Evolutionary conservation across 2,888 invertebrate species (phyloP).

Genomic region (Agriopis aurantiaria): DNA sequence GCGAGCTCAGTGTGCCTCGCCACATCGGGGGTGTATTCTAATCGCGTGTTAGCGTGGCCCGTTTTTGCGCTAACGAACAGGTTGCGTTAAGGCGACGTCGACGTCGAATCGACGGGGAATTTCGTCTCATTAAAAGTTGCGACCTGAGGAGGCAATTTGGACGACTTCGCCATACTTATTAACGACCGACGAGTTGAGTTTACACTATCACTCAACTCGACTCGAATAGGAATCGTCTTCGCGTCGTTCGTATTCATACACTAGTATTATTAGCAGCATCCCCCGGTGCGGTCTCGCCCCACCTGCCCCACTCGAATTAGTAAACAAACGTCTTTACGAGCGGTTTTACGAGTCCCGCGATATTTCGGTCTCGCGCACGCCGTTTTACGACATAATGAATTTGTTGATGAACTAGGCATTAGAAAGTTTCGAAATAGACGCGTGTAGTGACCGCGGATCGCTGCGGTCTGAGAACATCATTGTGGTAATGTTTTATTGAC

Average conservation of each 20-base stretch:
- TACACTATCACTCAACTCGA: conserved; percentile 66
- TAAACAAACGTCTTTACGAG: conserved; percentile 87
- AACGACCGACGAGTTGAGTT: conserved; percentile 66
- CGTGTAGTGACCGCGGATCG: conserved; percentile 74
- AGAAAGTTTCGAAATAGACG: conserved; percentile 85
- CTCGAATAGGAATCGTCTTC: conserved; percentile 37
- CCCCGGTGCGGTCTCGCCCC: conserved; percentile 72
- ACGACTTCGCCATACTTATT: conserved; percentile 77
- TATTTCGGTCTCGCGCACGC: conserved; percentile 84
- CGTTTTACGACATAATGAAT: conserved; percentile 86
- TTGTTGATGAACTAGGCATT: conserved; percentile 86
- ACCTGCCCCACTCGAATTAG: conserved; percentile 85
- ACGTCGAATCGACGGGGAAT: conserved; percentile 80
- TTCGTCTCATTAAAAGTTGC: conserved; percentile 86
- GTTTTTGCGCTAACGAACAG: conserved; percentile 86
- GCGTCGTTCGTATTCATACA: conserved; percentile 46
- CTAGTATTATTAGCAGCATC: conserved; percentile 79
- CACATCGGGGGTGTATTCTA: conserved; percentile 79
- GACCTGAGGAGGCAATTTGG: conserved; percentile 82
- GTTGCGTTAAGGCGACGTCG: conserved; percentile 83
- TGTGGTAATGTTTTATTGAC: conserved; percentile 52
- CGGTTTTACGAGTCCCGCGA: conserved; percentile 84
- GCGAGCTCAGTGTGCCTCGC: conserved; percentile 64
- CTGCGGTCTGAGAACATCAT: conserved; percentile 47
- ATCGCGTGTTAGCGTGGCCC: conserved; percentile 84